Evolutionary conservation across 2,888 invertebrate genomes (phyloP), one percentile per base, ranked within the genome.

Genomic region (Amblyjoppa fuscipennis): DNA sequence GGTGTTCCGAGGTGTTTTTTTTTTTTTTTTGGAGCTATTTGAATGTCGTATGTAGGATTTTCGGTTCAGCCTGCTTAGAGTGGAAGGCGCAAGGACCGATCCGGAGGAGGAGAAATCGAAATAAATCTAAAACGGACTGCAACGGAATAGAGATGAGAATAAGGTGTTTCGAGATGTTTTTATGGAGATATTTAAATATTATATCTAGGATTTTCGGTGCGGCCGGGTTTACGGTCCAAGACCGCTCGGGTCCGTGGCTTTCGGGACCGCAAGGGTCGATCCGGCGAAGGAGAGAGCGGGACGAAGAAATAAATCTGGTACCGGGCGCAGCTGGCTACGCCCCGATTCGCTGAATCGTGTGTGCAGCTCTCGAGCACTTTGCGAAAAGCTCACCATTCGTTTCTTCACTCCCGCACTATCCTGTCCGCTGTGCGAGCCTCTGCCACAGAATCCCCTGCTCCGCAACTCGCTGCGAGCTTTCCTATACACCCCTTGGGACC

Each of bases 251-350:
- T 28, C 51, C 25, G 28, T 45, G 25, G n/a, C 6, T 28, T 69
- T 69, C 20, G 25, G 6, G 31, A 64, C 6, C 28, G 64, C 64
- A 16, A 16, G 25, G 28, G 9, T 13, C 31, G 13, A 34, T 64
- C 28, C n/a, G 11, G 3, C 41, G 38, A 53, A 31, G 34, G 45
- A n/a, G 53, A 2, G 51, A 68, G 20, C 41, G 20, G 80, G 77
- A 56, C 73, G 59, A 73, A 71, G 70, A 76, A 82, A 88, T 84
- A 89, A 89, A 89, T 89, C 85, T 83, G 79, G 70, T 68, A 64
- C 56, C 51, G 68, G 34, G 68, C 70, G 68, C 84, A 82, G 81
- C 76, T 73, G 73, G 56, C 77, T 84, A 81, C 88, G 66, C 73
- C 76, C 68, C 74, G 20, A 87, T 84, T 80, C 75, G 81, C 73